Conservation (phyloP, 2,888 invertebrate genomes). For the Lapara coniferarum region DNA sequence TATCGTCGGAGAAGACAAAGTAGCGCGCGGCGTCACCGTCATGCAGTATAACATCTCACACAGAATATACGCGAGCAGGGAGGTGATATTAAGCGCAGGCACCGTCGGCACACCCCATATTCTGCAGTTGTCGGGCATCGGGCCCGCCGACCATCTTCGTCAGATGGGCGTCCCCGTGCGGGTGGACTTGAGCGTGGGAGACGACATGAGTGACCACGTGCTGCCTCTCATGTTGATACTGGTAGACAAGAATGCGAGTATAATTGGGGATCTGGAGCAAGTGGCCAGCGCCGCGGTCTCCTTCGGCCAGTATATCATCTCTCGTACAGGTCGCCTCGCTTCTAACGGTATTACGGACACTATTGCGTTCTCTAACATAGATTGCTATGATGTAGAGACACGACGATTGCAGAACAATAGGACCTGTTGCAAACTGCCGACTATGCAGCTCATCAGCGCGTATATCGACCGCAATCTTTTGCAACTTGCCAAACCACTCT, state of each 20-base stretch:
- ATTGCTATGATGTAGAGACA: constrained; percentile 53
- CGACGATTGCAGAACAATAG: constrained; percentile 43
- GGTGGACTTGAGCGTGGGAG: constrained; percentile 59
- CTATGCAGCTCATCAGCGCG: constrained; percentile 54
- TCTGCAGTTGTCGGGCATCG: constrained; percentile 65
- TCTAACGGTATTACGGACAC: constrained; percentile 60
- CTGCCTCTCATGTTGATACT: constrained; percentile 48
- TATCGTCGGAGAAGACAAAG: constrained; percentile 50
- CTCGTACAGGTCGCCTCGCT: constrained; percentile 49
- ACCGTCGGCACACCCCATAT: constrained; percentile 62
- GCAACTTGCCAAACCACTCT: constrained; percentile 33
- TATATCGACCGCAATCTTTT: constrained; percentile 48
- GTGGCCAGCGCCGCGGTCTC: constrained; percentile 33
- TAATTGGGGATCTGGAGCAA: constrained; percentile 29
- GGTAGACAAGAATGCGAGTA: constrained; percentile 42
- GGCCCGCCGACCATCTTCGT: constrained; percentile 53
- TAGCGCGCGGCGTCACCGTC: constrained; percentile 54
- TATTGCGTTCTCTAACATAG: constrained; percentile 53
- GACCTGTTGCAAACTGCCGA: constrained; percentile 55
- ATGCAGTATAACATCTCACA: constrained; percentile 35
- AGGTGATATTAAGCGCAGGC: constrained; percentile 66
- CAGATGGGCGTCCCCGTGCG: constrained; percentile 48
- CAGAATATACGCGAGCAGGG: constrained; percentile 50
- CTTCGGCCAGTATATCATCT: constrained; percentile 40
- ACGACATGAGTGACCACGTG: constrained; percentile 59